Evolutionary conservation across 2,113 vertebrate species (phyloP), one percentile per base, ranked within the genome.

Genomic region (Carassius gibelio): DNA sequence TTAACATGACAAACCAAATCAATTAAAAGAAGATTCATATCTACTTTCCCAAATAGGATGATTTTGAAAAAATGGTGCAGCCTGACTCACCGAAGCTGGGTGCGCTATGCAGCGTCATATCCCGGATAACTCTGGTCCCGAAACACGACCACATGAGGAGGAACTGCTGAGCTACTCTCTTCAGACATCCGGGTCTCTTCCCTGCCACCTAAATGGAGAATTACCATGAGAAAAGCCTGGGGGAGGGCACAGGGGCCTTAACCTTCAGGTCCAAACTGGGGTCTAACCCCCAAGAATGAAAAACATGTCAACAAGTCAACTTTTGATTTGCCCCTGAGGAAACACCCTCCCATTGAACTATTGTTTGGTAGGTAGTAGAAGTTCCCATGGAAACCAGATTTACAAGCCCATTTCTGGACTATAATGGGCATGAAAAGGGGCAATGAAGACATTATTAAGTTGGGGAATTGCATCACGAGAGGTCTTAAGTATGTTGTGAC

Each of bases 141-240:
- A 99, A 99, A 92, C 98, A 99, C 57, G 98, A 99, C 98, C 98
- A 99, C 97, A 99, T 99, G 93, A 99, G 93, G 85, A 99, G 96
- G 93, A 99, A 99, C 94, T 99, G 98, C 89, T 99, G 98, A 77
- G 98, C 97, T 86, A 98, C 96, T 93, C 97, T 99, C 95, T 97
- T 98, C 94, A 99, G 92, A 85, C 93, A 96, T 36, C 97, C 97
- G 90, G 96, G 96, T 94, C 95, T 96, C 95, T 97, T 97, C 89
- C 95, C 96, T 81, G 98, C 96, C 95, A 98, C 97, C 98, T 99
- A 94, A 87, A 94, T 93, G 90, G 92, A 93, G 62, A 86, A 95
- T 95, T 95, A 93, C 88, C 94, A 95, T 95, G 89, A 94, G 92
- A 95, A 94, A 93, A 91, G 84, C 36, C 38, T 82, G 61, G 48